Evolutionary conservation across 2,888 invertebrate genomes (phyloP), one percentile per base, ranked within the genome.

Genomic region (Tenthredo amoena): DNA sequence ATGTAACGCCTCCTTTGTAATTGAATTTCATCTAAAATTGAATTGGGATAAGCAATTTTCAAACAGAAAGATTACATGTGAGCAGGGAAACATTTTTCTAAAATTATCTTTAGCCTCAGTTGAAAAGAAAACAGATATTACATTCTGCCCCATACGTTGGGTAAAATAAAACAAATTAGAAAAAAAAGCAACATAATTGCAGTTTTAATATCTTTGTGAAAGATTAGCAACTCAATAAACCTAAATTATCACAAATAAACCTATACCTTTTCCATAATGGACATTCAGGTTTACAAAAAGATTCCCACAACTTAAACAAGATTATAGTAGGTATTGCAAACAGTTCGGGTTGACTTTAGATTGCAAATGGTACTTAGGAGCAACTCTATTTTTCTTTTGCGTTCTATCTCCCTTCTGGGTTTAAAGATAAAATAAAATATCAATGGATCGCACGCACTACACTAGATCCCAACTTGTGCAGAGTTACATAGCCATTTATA

Each of bases 211-310:
- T 77, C 74, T 21, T n/a, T 21, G 37, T 31, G 31, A 77, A 77
- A 55, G 18, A 77, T 50, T 55, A 21, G 65, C 65, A 40, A 40
- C 43, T n/a, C 37, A 58, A n/a, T 81, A 62, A 81, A n/a, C 37
- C 81, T 37, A 81, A 81, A 62, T 81, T 81, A 81, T 81, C 81
- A 81, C 81, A 81, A 81, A 62, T 34, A 81, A 62, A 77, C 31
- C 21, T 77, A 77, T 77, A 50, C 34, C 18, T 77, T 26, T 74
- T 40, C 40, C 43, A 40, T 43, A 74, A 43, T 74, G 74, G 40
- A 68, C 34, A 77, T 31, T 50, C 50, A 77, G 50, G 77, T 77
- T 31, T 55, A 31, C 31, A 34, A 77, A 77, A 50, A 31, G 34
- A 77, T 50, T 18, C 50, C 34, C 31, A 55, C n/a, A 77, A 77